Conservation (phyloP, 2,797 vertebrate genomes). For the Pseudochirops cupreus region DNA sequence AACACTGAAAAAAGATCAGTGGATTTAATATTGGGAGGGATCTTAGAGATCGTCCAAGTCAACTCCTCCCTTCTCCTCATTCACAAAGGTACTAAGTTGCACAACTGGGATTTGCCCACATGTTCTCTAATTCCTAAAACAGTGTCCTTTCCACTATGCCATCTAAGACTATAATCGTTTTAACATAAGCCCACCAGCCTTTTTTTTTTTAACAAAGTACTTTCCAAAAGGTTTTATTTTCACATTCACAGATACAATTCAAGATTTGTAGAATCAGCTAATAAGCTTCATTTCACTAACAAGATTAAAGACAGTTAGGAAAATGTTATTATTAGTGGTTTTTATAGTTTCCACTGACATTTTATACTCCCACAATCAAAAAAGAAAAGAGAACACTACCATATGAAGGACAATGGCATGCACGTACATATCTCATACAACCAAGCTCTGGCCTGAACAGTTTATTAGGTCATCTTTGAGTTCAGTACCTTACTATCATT, state of each 20-base stretch:
- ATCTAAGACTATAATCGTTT: constrained; percentile 2
- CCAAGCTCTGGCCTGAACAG: neutral
- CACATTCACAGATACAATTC: constrained; percentile 69
- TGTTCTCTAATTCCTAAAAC: neutral
- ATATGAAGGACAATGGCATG: neutral
- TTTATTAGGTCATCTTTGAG: neutral
- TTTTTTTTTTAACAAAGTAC: constrained; percentile 52
- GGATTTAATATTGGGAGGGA: neutral
- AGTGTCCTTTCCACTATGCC: neutral
- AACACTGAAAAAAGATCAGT: constrained; percentile 29
- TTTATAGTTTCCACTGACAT: neutral
- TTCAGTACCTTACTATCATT: neutral
- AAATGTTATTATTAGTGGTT: neutral
- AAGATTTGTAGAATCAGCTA: constrained; percentile 41
- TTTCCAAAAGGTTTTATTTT: constrained; percentile 77
- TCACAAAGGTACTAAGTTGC: neutral
- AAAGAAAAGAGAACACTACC: neutral
- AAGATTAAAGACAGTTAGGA: constrained; percentile 25
- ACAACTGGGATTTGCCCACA: neutral
- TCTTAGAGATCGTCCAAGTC: neutral
- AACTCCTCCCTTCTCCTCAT: neutral
- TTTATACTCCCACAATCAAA: neutral
- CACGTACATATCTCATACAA: neutral
- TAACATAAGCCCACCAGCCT: constrained; percentile 64
- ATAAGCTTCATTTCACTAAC: constrained; percentile 40